Conservation (phyloP, 2,888 invertebrate genomes). For the Trissolcus brochymenae region DNA sequence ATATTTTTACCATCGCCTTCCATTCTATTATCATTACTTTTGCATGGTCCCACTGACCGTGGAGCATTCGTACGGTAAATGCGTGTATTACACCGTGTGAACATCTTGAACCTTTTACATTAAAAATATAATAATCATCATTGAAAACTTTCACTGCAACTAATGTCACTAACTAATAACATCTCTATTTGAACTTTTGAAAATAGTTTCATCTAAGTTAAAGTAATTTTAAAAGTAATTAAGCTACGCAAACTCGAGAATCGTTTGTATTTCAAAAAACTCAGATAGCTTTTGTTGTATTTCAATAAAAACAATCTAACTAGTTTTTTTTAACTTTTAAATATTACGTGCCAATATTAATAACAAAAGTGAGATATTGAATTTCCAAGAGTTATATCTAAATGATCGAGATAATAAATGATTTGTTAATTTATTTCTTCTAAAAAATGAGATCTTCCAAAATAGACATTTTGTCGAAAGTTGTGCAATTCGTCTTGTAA, state of each 20-base stretch:
- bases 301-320: no score
- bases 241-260: neutral
- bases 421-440: no score
- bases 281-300: no score
- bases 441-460: conserved; percentile 6
- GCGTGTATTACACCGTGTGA: conserved; percentile 56
- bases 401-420: no score
- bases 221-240: conserved; percentile 7
- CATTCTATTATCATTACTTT: conserved; percentile 42
- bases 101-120: conserved; percentile 57
- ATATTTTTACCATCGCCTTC: conserved; percentile 39
- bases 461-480: conserved; percentile 9
- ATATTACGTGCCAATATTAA: no score
- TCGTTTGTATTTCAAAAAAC: neutral
- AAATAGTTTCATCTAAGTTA: no score
- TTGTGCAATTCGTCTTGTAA: conserved; percentile 7
- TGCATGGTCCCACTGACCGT: conserved; percentile 46
- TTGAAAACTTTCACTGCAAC: conserved; percentile 41
- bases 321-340: no score
- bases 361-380: no score
- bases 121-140: conserved; percentile 50
- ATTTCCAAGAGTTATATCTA: no score
- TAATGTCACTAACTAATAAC: conserved; percentile 48
- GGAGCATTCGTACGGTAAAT: conserved; percentile 43
- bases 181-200: conserved; percentile 14